Evolutionary conservation across 2,797 vertebrate genomes (phyloP).

Genomic region (Delichon dasypus): DNA sequence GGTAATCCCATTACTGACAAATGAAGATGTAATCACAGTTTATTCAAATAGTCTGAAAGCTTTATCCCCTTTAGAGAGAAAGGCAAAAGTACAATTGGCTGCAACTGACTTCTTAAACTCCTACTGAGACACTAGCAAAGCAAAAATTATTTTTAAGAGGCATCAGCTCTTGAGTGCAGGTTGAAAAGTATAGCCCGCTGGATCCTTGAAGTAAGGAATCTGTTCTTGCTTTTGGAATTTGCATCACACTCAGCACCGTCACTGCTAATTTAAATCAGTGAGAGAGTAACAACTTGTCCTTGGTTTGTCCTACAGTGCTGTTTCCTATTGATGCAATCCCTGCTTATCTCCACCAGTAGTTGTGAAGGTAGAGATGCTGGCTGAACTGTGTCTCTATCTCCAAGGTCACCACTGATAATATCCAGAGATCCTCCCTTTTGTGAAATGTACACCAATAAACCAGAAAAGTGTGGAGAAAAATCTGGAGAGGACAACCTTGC

Average conservation of each 20-base stretch:
- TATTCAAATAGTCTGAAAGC: conserved; percentile 77
- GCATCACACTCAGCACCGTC: neutral
- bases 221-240: neutral
- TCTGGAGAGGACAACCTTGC: neutral
- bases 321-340: neutral
- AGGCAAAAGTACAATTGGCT: conserved; percentile 64
- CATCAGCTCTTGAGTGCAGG: neutral
- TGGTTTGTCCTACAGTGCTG: neutral
- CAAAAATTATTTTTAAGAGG: neutral
- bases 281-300: neutral
- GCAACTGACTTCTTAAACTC: conserved; percentile 74
- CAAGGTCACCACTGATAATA: neutral
- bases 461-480: neutral
- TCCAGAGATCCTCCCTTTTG: neutral
- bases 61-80: conserved; percentile 71
- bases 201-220: neutral
- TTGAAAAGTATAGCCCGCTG: neutral
- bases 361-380: neutral
- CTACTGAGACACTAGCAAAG: conserved; percentile 52
- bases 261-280: neutral
- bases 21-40: conserved; percentile 86
- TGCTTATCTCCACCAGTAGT: neutral
- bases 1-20: conserved; percentile 89
- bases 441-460: neutral
- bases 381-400: neutral